Evolutionary conservation across 92 coral and sea anemone genomes (phyloP).

Genomic region (Palythoa heliodiscus): DNA sequence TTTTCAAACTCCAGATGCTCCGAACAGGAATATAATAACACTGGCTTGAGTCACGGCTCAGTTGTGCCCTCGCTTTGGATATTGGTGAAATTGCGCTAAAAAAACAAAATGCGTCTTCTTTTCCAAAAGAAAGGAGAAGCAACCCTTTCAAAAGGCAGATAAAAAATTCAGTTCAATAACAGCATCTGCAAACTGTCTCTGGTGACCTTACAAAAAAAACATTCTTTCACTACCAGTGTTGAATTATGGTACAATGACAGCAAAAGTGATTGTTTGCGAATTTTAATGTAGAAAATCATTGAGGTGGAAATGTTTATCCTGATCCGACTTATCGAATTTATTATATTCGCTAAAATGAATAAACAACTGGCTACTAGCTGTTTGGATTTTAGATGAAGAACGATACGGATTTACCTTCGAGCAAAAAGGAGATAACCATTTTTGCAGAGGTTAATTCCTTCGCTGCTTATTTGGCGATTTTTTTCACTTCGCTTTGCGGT

Average conservation of each 20-base stretch:
- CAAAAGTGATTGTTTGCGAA: slow-evolving; percentile 22
- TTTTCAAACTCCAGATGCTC: slow-evolving; percentile 18
- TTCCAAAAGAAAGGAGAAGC: not conserved
- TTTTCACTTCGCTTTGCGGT: not conserved
- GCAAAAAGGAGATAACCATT: not conserved
- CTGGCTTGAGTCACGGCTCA: not conserved
- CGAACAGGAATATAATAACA: not conserved
- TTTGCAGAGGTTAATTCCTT: not conserved
- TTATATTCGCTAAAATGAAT: not conserved
- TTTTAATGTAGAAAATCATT: slow-evolving; percentile 35
- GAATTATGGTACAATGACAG: slow-evolving; percentile 25
- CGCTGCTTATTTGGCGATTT: not conserved
- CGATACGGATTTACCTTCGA: too few relatives aligned
- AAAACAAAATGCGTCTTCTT: not conserved
- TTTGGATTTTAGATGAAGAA: slow-evolving; percentile 6
- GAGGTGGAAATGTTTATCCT: slow-evolving; percentile 43
- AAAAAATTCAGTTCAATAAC: not conserved
- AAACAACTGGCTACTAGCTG: not conserved
- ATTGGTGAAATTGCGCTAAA: not conserved
- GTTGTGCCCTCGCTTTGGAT: not conserved
- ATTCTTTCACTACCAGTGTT: slow-evolving; percentile 15
- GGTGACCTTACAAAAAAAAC: slow-evolving; percentile 14
- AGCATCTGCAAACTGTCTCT: not conserved
- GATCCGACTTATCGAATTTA: slow-evolving; percentile 9
- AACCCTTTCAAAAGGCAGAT: not conserved